Conservation (phyloP, 2,888 invertebrate genomes). For the Tetranychus truncatus region DNA sequence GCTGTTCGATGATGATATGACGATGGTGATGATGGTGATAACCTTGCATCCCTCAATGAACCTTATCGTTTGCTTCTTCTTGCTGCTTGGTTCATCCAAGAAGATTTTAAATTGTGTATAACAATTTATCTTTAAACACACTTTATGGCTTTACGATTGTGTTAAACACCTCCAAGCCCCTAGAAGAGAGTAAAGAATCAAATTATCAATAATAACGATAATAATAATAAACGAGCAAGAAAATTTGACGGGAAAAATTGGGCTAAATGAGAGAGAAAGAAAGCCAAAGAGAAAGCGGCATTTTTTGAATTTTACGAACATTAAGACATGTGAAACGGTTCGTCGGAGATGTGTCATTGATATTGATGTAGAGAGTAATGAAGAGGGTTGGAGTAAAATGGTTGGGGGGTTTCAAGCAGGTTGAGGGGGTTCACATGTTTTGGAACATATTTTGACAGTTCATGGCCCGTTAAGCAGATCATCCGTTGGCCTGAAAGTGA, state of each 20-base stretch:
- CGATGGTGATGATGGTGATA: neutral
- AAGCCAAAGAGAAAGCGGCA: neutral
- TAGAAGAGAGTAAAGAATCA: neutral
- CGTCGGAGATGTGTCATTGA: neutral
- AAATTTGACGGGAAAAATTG: neutral
- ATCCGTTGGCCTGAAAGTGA: slow-evolving; percentile 1
- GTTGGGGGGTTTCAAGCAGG: neutral
- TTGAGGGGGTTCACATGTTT: neutral
- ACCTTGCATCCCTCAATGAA: neutral
- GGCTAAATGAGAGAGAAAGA: slow-evolving; percentile 4
- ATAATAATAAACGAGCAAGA: neutral
- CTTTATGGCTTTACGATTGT: neutral
- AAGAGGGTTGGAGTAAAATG: neutral
- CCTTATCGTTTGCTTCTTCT: neutral
- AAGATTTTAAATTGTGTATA: too few relatives aligned
- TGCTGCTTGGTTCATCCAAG: too few relatives aligned
- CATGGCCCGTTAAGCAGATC: neutral
- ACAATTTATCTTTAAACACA: neutral
- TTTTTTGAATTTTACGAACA: neutral
- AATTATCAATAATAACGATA: neutral
- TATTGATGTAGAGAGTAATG: neutral
- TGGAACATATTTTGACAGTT: neutral
- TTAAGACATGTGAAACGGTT: neutral
- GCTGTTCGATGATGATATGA: neutral
- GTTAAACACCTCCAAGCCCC: neutral